These are phyloP conservation scores for Coluber constrictor DNA, from an alignment of 2,797 vertebrate species.

Conservation along the genomic window DNA sequence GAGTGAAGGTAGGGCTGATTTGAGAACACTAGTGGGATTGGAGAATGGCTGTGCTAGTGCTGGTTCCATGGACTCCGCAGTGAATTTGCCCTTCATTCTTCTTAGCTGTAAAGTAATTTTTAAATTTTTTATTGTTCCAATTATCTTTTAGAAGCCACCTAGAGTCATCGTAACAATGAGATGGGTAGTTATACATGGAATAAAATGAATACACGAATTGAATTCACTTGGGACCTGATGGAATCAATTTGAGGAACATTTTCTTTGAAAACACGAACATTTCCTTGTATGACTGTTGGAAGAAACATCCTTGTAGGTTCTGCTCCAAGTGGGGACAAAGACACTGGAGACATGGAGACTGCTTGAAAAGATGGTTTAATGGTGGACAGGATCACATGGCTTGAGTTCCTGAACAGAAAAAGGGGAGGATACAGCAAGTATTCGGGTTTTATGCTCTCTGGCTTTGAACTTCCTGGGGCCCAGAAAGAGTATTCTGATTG, in stretches of 20 bases:
- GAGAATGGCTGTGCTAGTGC: background rate
- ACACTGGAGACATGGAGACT: too few species aligned
- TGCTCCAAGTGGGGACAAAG: too few species aligned
- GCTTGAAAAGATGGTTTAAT: too few species aligned
- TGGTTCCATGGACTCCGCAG: background rate
- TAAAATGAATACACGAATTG: background rate
- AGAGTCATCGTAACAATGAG: background rate
- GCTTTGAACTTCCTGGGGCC: too few species aligned
- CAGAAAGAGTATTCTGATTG: too few species aligned
- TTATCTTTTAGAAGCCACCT: background rate
- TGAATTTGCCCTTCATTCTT: background rate
- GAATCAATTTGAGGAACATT: background rate
- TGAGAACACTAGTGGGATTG: background rate
- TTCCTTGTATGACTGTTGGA: background rate
- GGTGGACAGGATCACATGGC: too few species aligned
- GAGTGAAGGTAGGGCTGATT: background rate
- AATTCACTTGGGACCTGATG: background rate
- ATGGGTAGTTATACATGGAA: background rate
- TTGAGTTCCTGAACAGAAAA: too few species aligned
- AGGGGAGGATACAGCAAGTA: too few species aligned
- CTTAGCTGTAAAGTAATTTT: background rate
- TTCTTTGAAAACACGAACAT: background rate
- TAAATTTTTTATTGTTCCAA: background rate
- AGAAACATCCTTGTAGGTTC: too few species aligned
- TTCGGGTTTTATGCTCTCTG: too few species aligned